A percentile compares a stretch with the other conserved stretches of the same genome.
Evolutionary conservation across 2,888 invertebrate species (phyloP).

Genomic region (Luperina testacea): DNA sequence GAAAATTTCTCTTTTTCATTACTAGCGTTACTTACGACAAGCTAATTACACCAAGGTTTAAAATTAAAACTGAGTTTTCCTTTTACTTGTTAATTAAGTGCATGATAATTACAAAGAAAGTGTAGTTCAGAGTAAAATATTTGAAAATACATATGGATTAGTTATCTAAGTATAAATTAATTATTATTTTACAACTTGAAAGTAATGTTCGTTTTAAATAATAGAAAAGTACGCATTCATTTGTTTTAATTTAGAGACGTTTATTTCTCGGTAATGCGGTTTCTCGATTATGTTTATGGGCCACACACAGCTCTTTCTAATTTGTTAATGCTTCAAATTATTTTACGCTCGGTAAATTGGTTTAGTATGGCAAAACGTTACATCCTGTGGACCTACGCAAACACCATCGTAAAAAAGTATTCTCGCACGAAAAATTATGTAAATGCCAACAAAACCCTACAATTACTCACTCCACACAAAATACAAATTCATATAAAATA

Average conservation of each 20-base stretch:
- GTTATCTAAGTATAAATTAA: not conserved
- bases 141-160: constrained; percentile 26
- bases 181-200: not conserved
- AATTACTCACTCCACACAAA: constrained; percentile 19
- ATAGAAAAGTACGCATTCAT: not conserved
- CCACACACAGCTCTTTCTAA: not conserved
- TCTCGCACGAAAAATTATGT: not conserved
- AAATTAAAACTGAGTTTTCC: constrained; percentile 19
- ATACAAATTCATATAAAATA: constrained; percentile 25
- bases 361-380: not conserved
- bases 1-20: constrained; percentile 44
- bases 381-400: not conserved
- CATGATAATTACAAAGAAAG: constrained; percentile 10
- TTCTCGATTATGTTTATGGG: too few species aligned
- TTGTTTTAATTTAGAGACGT: not conserved
- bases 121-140: not conserved
- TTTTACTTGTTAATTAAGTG: not conserved
- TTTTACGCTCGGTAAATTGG: not conserved
- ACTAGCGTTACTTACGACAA: not conserved
- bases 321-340: not conserved
- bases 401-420: not conserved
- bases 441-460: not conserved
- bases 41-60: constrained; percentile 15
- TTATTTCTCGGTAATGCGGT: not conserved
- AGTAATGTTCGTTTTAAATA: not conserved